These are phyloP conservation scores for Rhadina sibilatrix DNA, from an alignment of 2,113 vertebrate genomes.

Conservation along the genomic window DNA sequence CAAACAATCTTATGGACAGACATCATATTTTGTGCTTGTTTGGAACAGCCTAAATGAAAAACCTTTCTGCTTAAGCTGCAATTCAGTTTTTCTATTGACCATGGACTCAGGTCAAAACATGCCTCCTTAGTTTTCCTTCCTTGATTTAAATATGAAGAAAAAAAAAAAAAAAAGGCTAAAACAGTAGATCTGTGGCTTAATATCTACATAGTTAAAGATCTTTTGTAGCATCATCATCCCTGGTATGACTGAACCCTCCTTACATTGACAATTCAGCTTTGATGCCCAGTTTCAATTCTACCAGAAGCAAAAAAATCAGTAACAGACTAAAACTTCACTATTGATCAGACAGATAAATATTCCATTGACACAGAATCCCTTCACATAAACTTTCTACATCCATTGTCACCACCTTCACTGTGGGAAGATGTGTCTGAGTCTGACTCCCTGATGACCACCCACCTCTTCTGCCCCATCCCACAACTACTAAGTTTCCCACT, in stretches of 20 bases:
- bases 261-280: not conserved
- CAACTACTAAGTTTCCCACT: not conserved
- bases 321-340: not conserved
- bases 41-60: not conserved
- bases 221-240: not conserved
- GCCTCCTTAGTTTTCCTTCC: not conserved
- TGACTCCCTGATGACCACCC: fast-evolving
- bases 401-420: not conserved
- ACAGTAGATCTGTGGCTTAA: not conserved
- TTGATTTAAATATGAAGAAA: not conserved
- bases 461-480: fast-evolving
- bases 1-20: not conserved
- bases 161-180: not conserved
- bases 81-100: not conserved
- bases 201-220: not conserved
- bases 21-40: not conserved
- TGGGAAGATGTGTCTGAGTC: not conserved
- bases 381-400: not conserved
- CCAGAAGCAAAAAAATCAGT: not conserved
- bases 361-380: not conserved
- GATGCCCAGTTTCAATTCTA: not conserved
- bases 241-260: not conserved
- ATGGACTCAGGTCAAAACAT: not conserved
- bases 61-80: not conserved
- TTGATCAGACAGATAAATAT: not conserved